Percentiles rank a stretch among this genome's conserved stretches.
phyloP scores from a whole-genome alignment of 2,888 invertebrate species.

The Pimpla rufipes region DNA sequence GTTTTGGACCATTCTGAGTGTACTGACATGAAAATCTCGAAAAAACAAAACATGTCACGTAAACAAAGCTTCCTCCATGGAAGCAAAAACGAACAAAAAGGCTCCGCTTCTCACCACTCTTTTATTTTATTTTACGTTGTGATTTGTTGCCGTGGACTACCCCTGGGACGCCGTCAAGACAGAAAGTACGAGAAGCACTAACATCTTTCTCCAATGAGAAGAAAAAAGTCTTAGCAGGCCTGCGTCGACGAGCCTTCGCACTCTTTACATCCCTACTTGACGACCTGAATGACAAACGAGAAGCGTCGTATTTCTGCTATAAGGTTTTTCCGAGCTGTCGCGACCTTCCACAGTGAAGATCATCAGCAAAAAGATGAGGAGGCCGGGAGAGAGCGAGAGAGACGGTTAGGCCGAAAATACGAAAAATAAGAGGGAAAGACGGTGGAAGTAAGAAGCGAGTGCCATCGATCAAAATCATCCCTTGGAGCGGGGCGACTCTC shows the following conservation, averaged over 20 bases:
- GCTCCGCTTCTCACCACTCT: no score
- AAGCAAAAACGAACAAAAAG: no score
- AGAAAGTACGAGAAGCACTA: conserved; percentile 28
- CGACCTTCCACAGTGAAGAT: conserved; percentile 32
- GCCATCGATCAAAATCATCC: conserved; percentile 76
- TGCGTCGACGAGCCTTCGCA: conserved; percentile 10
- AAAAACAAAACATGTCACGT: no score
- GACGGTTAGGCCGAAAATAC: conserved; percentile 1
- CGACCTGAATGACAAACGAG: conserved; percentile 68
- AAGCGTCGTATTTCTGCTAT: conserved; percentile 65
- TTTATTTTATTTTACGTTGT: background rate
- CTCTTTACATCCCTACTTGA: conserved; percentile 50
- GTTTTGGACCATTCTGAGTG: no score
- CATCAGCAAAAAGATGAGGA: conserved; percentile 62
- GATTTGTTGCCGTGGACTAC: no score
- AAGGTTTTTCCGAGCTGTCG: conserved; percentile 55
- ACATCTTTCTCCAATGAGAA: background rate
- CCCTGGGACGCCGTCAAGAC: background rate
- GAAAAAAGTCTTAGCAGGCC: background rate
- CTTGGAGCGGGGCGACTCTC: conserved; percentile 25
- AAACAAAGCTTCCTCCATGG: no score
- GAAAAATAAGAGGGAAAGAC: conserved; percentile 54
- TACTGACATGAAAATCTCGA: no score
- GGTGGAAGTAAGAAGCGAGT: conserved; percentile 47
- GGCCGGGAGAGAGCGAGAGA: conserved; percentile 24